A percentile compares a stretch with the other conserved stretches of the same genome.
phyloP scores from a whole-genome alignment of 2,113 vertebrate species.

The Malurus alboscapulatus region DNA sequence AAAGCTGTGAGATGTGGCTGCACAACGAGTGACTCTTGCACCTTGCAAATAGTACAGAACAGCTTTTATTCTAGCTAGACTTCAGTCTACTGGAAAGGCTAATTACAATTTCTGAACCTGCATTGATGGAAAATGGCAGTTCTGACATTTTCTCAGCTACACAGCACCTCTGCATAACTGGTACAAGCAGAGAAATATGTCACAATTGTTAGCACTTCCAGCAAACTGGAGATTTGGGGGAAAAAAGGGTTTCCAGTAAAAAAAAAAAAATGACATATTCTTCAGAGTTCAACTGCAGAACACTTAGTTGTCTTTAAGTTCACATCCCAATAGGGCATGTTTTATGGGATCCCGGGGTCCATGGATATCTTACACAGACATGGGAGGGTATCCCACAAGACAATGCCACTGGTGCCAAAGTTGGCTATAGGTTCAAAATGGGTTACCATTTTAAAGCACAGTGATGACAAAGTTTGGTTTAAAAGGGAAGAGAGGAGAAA shows the following conservation, averaged over 20 bases:
- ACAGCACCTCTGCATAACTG: not conserved
- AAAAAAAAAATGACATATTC: not conserved
- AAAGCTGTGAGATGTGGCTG: not conserved
- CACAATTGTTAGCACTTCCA: not conserved
- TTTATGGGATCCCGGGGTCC: not conserved
- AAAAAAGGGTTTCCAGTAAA: not conserved
- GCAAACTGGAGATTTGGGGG: not conserved
- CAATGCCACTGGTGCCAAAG: not conserved
- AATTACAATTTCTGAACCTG: not conserved
- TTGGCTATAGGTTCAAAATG: not conserved
- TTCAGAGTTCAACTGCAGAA: not conserved
- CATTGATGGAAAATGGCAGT: not conserved
- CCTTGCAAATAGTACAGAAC: not conserved
- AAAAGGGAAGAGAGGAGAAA: not conserved
- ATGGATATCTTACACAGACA: rapidly evolving
- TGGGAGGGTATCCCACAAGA: not conserved
- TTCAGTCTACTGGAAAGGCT: not conserved
- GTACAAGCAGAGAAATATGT: not conserved
- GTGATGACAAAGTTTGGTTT: not conserved
- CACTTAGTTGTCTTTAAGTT: not conserved
- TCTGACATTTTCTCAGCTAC: not conserved
- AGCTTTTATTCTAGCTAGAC: not conserved
- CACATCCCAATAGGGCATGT: not conserved
- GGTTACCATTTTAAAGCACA: not conserved
- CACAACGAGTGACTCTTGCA: not conserved